phyloP scores from a whole-genome alignment of 2,888 invertebrate genomes.

The Ernsta delagoae region DNA sequence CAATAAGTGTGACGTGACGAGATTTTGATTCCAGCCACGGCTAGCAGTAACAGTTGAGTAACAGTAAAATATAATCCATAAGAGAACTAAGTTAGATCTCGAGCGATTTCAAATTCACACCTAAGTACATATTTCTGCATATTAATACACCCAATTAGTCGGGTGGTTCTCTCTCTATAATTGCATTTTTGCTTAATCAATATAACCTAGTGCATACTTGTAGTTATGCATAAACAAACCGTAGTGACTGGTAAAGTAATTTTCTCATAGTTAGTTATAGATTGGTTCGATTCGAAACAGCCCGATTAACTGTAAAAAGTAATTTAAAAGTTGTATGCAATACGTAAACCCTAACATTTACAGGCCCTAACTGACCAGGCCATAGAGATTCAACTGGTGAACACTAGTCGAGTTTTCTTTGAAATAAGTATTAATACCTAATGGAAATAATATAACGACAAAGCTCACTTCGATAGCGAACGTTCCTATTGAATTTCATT shows the following conservation, averaged over 20 bases:
- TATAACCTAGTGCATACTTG: neutral
- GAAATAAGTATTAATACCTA: too few relatives aligned
- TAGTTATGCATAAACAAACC: neutral
- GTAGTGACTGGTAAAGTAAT: conserved; percentile 1
- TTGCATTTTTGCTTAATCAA: conserved; percentile 15
- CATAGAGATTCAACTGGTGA: too few relatives aligned
- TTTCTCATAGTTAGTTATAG: neutral
- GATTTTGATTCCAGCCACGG: conserved; percentile 42
- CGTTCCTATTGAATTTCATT: too few relatives aligned
- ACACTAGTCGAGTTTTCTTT: too few relatives aligned
- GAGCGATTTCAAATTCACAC: conserved; percentile 28
- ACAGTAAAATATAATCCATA: conserved; percentile 35
- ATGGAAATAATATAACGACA: too few relatives aligned
- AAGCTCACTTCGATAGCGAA: too few relatives aligned
- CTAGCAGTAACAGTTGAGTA: conserved; percentile 41
- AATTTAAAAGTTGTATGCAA: too few relatives aligned
- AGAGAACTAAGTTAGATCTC: conserved; percentile 27
- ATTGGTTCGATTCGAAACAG: neutral
- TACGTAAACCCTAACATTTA: too few relatives aligned
- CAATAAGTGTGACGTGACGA: conserved; percentile 46
- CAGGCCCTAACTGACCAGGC: too few relatives aligned
- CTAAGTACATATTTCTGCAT: conserved; percentile 30
- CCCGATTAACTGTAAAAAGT: too few relatives aligned
- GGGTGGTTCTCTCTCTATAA: conserved; percentile 5
- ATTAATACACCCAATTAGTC: conserved; percentile 20